phyloP scores from a whole-genome alignment of 1,140 invertebrate species.

The Tetramorium alpestre region DNA sequence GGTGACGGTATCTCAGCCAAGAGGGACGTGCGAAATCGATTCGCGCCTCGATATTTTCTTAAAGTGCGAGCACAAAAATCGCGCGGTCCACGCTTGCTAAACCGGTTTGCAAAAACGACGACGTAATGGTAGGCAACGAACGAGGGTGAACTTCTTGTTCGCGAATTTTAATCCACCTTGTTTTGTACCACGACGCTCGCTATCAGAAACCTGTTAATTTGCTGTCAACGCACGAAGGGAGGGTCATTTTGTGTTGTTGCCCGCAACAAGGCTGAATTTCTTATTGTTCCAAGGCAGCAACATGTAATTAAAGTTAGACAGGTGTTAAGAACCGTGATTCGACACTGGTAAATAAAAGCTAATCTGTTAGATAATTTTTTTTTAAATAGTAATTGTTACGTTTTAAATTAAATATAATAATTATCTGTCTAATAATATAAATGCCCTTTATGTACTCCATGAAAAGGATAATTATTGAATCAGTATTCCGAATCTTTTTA shows the following conservation, averaged over 20 bases:
- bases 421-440: background rate
- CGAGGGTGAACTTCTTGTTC: conserved; percentile 74
- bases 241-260: conserved; percentile 16
- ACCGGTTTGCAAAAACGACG: conserved; percentile 77
- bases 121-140: conserved; percentile 73
- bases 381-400: background rate
- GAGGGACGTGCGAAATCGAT: conserved; percentile 73
- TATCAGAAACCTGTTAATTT: conserved; percentile 61
- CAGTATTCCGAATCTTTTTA: background rate
- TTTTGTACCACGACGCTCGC: conserved; percentile 54
- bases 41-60: conserved; percentile 73
- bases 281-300: background rate
- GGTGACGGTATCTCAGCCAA: conserved; percentile 63
- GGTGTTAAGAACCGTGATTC: background rate
- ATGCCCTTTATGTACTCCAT: no score
- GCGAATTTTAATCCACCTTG: conserved; percentile 71
- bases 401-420: background rate
- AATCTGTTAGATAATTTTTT: background rate
- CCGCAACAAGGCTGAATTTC: conserved; percentile 15
- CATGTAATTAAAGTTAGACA: conserved; percentile 20
- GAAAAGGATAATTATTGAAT: background rate
- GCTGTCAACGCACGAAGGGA: conserved; percentile 50
- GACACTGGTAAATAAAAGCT: background rate
- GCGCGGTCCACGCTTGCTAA: conserved; percentile 56
- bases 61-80: conserved; percentile 74